Base-by-base conservation (phyloP, 2,113 vertebrate species). In the Reinhardtius hippoglossoides region DNA sequence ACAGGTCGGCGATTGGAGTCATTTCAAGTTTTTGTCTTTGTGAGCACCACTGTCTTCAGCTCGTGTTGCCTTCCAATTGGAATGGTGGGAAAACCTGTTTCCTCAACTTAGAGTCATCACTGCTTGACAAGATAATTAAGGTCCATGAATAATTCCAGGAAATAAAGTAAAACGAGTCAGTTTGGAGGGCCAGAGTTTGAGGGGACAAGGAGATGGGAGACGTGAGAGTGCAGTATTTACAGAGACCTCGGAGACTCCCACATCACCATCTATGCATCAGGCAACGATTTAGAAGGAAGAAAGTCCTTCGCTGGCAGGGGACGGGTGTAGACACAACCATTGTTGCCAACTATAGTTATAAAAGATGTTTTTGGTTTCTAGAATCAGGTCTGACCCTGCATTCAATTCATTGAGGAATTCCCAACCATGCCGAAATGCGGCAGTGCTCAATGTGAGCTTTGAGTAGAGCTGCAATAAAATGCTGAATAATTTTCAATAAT, bases 251-350 rank as follows among this genome's bases (percentile, higher is more conserved):
- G 67, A 75, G 86, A 89, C 78, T 52, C 52, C 65, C 68, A 88
- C 87, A 80, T 88, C 85, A 89, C 83, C 81, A 72, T 67, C 69
- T 5, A 27, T 70, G 83, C 88, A 91, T 91, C 85, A 87, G 91
- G 92, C 84, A 92, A 81, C 83, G 87, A 93, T 93, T 92, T 90
- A 26, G 71, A 76, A 64, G 64, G 68, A 84, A 78, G 64, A 65
- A 76, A 82, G 48, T 78, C 80, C 74, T 84, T 82, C 68, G 62
- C 74, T 72, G 84, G 62, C 76, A 70, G 75, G 67, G 71, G 76
- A 74, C 61, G 68, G 50, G 15, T 50, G 48, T 20, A 50, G 48
- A 50, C 48, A 50, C 18, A 84, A 65, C 82, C 78, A 76, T 86
- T 90, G 73, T 65, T 80, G 79, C 64, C 65, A 50, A 69, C 76